Conservation (phyloP, 30 jellyfish, hydroid and myxozoan species). For the Aurelia sp. region DNA sequence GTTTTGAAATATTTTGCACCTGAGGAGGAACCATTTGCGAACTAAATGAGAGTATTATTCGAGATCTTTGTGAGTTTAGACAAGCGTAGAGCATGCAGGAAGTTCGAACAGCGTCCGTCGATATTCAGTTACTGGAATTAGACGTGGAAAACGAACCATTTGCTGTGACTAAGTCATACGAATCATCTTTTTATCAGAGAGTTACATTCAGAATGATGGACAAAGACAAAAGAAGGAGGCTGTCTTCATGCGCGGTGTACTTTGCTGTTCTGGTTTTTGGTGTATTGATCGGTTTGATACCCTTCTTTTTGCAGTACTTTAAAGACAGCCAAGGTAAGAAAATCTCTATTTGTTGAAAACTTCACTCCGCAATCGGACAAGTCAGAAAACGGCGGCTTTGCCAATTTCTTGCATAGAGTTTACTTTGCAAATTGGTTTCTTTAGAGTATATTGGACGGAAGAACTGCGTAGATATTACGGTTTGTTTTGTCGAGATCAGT, state of each 20-base stretch:
- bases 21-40: no score
- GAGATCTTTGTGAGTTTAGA: no score
- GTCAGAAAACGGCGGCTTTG: no score
- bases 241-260: constrained; percentile 41
- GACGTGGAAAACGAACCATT: constrained; percentile 16
- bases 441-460: no score
- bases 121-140: constrained; percentile 34
- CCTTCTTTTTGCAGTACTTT: constrained; percentile 45
- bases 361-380: no score
- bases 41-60: no score
- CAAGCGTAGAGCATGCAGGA: constrained; percentile 10
- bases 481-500: no score
- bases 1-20: no score
- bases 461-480: no score
- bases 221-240: constrained; percentile 54
- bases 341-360: not conserved
- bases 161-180: constrained; percentile 33
- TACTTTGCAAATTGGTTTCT: no score
- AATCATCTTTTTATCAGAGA: constrained; percentile 55
- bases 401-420: no score
- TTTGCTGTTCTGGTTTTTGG: constrained; percentile 60
- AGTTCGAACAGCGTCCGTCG: constrained; percentile 13
- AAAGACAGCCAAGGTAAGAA: constrained; percentile 47
- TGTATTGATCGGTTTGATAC: constrained; percentile 48
- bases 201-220: constrained; percentile 53